Evolutionary conservation across 1,140 invertebrate genomes (phyloP), one percentile per base, ranked within the genome.

Genomic region (Drosophila pandora): DNA sequence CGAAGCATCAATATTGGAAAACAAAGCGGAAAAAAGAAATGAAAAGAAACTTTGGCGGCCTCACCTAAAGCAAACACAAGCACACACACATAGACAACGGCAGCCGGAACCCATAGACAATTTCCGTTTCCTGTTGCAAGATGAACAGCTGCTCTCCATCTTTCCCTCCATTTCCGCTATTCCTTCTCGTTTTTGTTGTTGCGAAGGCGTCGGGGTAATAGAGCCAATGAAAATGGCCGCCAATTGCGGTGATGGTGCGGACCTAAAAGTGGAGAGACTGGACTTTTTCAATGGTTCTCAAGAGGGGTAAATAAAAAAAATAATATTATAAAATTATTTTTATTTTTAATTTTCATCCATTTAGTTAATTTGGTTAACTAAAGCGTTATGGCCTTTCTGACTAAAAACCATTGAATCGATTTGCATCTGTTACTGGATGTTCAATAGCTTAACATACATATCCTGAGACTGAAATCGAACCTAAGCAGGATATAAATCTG

Each of bases 111-210:
- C 73, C 49, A 88, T 67, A 69, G 83, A 76, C 84, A 79, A 88
- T 88, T 88, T 87, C 84, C 83, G 83, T 79, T 88, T 87, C 83
- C 79, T 71, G 82, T 87, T 84, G 82, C 67, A 67, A 71, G 64
- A 64, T 71, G 82, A 82, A 87, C 78, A 82, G 74, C 79, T 83
- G 75, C 47, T 56, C 13, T 53, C 13, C 25, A 10, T 7, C 25
- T 30, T n/a, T 28, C 23, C 32, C 34, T 13, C 48, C 48, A 22
- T 53, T 61, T 30, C 23, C 34, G 9, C 17, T 28, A 7, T 43
- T 30, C 41, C 48, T 56, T 59, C 28, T 39, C 37, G 39, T n/a
- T 45, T 56, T 34, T 43, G 48, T 59, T 63, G 59, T 50, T 69
- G 8, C 54, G 3, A 49, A 47, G 82, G 59, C 55, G 62, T 57